Evolutionary conservation across 2,797 vertebrate species (phyloP).

Genomic region (Gorsachius magnificus): DNA sequence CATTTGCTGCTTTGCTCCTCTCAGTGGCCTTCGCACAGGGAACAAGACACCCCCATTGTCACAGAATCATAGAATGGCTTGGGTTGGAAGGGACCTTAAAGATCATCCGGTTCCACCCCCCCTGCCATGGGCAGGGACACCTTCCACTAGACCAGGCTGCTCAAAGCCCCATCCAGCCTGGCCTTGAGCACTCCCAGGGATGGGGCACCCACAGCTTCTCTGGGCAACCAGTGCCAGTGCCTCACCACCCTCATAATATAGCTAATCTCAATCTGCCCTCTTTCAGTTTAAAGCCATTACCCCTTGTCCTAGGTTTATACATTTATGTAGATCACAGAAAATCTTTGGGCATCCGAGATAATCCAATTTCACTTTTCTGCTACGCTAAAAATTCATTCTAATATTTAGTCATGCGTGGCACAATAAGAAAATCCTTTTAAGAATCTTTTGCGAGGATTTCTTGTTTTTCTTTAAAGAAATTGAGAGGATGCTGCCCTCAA

Average conservation of each 20-base stretch:
- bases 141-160: no score
- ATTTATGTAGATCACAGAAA: not conserved
- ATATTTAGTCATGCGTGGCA: not conserved
- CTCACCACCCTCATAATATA: no score
- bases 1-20: not conserved
- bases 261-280: no score
- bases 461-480: not conserved
- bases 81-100: no score
- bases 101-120: no score
- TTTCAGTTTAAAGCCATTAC: no score
- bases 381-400: not conserved
- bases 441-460: not conserved
- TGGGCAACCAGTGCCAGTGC: no score
- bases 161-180: no score
- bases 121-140: no score
- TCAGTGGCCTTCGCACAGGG: not conserved
- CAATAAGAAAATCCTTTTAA: not conserved
- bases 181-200: no score
- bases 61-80: no score
- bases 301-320: accelerated
- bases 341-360: not conserved
- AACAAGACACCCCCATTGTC: not conserved
- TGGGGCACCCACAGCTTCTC: no score
- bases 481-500: not conserved
- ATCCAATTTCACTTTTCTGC: not conserved